Conservation (phyloP, 2,113 vertebrate genomes). For the Chascanopsetta lugubris region DNA sequence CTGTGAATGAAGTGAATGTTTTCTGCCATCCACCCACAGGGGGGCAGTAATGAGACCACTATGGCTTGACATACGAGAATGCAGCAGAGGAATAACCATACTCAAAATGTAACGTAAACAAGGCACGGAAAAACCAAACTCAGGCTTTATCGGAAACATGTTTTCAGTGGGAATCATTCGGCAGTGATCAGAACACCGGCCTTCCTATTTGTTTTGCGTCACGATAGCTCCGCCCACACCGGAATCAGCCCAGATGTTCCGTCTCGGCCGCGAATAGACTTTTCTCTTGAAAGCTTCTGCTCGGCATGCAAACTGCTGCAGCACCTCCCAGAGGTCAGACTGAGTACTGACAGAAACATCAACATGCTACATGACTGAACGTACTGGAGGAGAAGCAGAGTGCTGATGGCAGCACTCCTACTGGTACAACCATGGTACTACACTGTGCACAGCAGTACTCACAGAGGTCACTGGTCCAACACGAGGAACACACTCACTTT, state of each 20-base stretch:
- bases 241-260: neutral
- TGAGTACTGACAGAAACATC: conserved; percentile 58
- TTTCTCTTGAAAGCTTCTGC: conserved; percentile 36
- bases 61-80: neutral
- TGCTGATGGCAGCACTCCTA: conserved; percentile 41
- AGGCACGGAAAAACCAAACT: neutral
- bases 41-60: conserved; percentile 2
- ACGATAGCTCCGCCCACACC: neutral
- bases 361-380: conserved; percentile 69
- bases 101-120: neutral
- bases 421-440: conserved; percentile 39
- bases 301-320: conserved; percentile 58
- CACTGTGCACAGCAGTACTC: conserved; percentile 63
- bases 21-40: neutral
- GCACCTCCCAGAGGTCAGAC: conserved; percentile 57
- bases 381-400: conserved; percentile 53
- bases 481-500: conserved; percentile 15
- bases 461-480: conserved; percentile 57
- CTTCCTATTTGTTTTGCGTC: neutral
- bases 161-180: neutral
- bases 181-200: neutral
- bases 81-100: neutral
- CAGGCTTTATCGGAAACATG: no score
- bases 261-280: conserved; percentile 14
- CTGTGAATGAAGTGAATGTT: neutral